phyloP scores from a whole-genome alignment of 2,797 vertebrate genomes.

The Periparus ater region DNA sequence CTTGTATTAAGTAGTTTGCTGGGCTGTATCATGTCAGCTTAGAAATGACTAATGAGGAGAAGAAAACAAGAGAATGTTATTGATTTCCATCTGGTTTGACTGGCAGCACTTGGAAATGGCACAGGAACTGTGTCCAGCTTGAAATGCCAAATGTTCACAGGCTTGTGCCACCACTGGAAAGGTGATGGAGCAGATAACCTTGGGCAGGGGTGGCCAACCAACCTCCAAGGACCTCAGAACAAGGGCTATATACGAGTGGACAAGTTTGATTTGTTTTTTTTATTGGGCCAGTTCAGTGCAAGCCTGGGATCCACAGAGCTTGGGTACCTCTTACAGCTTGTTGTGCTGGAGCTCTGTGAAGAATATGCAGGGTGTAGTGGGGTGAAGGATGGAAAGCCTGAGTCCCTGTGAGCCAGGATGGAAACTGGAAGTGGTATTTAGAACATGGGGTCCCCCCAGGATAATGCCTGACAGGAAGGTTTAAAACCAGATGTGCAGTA shows the following conservation, averaged over 20 bases:
- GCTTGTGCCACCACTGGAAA: background rate
- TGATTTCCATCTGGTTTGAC: background rate
- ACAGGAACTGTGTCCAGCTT: background rate
- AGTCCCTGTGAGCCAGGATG: background rate
- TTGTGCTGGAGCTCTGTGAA: background rate
- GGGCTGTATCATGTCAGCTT: background rate
- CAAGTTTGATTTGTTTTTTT: background rate
- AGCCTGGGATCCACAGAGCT: background rate
- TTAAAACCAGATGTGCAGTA: background rate
- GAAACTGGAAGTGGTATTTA: background rate
- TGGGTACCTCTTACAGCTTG: background rate
- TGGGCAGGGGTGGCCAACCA: background rate
- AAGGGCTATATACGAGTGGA: background rate
- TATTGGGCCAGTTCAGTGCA: background rate
- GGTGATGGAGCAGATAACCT: background rate
- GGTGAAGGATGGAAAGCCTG: background rate
- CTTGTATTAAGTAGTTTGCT: background rate
- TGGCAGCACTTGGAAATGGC: background rate
- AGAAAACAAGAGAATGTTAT: background rate
- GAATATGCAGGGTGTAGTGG: background rate
- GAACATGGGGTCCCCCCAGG: background rate
- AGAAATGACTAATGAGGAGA: background rate
- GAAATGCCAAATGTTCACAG: background rate
- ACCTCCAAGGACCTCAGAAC: background rate
- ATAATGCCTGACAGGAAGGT: background rate